Evolutionary conservation across 2,888 invertebrate genomes (phyloP).

Genomic region (Pandemis heparana): DNA sequence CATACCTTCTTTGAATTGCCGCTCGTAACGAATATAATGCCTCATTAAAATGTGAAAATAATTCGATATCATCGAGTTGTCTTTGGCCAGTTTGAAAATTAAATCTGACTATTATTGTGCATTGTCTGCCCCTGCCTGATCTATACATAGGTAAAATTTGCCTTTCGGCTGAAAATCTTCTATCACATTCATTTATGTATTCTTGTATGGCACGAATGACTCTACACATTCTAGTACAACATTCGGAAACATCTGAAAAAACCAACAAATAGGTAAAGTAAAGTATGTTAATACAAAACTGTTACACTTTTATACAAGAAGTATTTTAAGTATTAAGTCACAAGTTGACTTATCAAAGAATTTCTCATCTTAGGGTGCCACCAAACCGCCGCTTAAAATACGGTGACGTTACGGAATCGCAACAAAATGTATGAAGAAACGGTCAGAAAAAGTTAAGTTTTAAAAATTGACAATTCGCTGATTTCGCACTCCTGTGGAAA

Average conservation of each 20-base stretch:
- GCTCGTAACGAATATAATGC: conserved; percentile 94
- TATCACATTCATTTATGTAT: conserved; percentile 98
- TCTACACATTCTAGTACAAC: conserved; percentile 92
- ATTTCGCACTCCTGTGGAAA: too few species aligned
- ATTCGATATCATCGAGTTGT: conserved; percentile 95
- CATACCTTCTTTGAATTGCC: conserved; percentile 88
- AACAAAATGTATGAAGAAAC: too few species aligned
- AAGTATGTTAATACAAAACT: neutral
- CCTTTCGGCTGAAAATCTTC: conserved; percentile 94
- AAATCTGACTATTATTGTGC: conserved; percentile 92
- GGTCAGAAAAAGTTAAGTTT: too few species aligned
- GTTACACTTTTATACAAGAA: neutral
- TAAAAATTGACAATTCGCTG: too few species aligned
- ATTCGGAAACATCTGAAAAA: conserved; percentile 72
- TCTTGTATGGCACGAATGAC: conserved; percentile 97
- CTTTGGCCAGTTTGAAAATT: conserved; percentile 94
- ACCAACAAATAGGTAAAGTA: conserved; percentile 35
- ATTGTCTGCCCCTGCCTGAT: conserved; percentile 95
- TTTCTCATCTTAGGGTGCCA: too few species aligned
- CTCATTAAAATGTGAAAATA: conserved; percentile 97
- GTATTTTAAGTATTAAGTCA: too few species aligned
- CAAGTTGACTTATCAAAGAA: too few species aligned
- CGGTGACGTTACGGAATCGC: too few species aligned
- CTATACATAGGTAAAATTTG: conserved; percentile 95
- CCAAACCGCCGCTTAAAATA: too few species aligned